Evolutionary conservation across 2,888 invertebrate species (phyloP).

Genomic region (Polylopha cassiicola): DNA sequence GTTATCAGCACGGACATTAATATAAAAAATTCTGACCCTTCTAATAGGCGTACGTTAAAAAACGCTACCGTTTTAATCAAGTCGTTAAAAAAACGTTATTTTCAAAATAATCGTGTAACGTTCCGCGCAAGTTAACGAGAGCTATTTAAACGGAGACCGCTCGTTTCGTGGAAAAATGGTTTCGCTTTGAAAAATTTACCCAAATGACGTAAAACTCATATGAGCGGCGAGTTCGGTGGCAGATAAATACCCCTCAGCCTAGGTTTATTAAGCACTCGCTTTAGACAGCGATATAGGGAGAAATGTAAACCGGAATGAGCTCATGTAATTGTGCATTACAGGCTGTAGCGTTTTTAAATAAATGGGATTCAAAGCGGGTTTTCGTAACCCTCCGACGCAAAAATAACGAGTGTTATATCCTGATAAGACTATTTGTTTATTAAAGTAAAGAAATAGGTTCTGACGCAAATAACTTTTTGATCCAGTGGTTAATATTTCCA

Average conservation of each 20-base stretch:
- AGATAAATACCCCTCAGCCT: conserved; percentile 44
- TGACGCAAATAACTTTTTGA: too few species aligned
- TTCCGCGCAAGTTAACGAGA: conserved; percentile 68
- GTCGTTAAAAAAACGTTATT: conserved; percentile 62
- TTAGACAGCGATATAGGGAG: conserved; percentile 40
- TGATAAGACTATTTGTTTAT: too few species aligned
- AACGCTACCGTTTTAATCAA: conserved; percentile 55
- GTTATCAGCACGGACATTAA: conserved; percentile 37
- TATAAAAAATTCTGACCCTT: conserved; percentile 39
- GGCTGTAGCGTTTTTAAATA: too few species aligned
- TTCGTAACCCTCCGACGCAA: too few species aligned
- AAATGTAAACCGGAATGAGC: conserved; percentile 29
- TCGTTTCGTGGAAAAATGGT: conserved; percentile 56
- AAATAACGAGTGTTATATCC: too few species aligned
- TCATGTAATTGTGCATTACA: conserved; percentile 44
- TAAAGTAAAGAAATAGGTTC: too few species aligned
- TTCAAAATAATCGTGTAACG: conserved; percentile 60
- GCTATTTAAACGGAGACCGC: conserved; percentile 60
- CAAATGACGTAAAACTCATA: conserved; percentile 71
- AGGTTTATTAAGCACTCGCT: conserved; percentile 44
- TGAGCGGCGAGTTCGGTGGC: conserved; percentile 40
- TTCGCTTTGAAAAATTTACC: conserved; percentile 63
- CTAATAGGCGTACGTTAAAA: conserved; percentile 29
- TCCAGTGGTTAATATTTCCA: too few species aligned
- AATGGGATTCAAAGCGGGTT: too few species aligned